Evolutionary conservation across 1,140 invertebrate genomes (phyloP).

Genomic region (Zeugodacus cucurbitae): DNA sequence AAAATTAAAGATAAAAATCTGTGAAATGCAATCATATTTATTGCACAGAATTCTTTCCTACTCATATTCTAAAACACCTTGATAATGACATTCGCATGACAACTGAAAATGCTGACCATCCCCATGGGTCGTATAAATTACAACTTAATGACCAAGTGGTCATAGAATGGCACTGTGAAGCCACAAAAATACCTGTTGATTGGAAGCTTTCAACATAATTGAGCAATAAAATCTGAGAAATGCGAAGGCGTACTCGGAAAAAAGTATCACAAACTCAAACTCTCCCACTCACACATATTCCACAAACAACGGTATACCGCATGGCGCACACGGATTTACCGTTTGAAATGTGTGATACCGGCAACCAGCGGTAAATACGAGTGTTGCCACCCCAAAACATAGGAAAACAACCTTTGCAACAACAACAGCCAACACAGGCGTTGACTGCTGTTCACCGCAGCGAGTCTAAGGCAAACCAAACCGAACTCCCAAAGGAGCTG

Average conservation of each 20-base stretch:
- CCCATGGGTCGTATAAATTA: slow-evolving; percentile 31
- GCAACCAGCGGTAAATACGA: slow-evolving; percentile 1
- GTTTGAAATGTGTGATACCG: slow-evolving; percentile 13
- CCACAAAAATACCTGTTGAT: slow-evolving; percentile 41
- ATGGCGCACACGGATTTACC: not conserved
- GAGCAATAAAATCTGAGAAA: slow-evolving; percentile 42
- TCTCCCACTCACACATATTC: not conserved
- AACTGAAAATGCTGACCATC: slow-evolving; percentile 12
- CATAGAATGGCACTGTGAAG: not conserved
- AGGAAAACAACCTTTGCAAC: not conserved
- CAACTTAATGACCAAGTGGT: slow-evolving; percentile 25
- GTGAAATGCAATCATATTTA: no score
- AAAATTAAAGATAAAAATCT: no score
- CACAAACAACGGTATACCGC: not conserved
- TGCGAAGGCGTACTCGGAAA: not conserved
- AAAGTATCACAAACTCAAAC: not conserved
- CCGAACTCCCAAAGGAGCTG: slow-evolving; percentile 24
- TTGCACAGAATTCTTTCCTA: not conserved
- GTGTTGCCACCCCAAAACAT: not conserved
- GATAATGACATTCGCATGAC: slow-evolving; percentile 27
- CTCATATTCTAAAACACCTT: not conserved
- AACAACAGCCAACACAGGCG: not conserved
- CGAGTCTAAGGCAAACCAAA: not conserved
- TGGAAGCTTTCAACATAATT: slow-evolving; percentile 23
- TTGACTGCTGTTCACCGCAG: not conserved